Conservation (phyloP, 2,888 invertebrate genomes). For the Hoplodrina blanda region DNA sequence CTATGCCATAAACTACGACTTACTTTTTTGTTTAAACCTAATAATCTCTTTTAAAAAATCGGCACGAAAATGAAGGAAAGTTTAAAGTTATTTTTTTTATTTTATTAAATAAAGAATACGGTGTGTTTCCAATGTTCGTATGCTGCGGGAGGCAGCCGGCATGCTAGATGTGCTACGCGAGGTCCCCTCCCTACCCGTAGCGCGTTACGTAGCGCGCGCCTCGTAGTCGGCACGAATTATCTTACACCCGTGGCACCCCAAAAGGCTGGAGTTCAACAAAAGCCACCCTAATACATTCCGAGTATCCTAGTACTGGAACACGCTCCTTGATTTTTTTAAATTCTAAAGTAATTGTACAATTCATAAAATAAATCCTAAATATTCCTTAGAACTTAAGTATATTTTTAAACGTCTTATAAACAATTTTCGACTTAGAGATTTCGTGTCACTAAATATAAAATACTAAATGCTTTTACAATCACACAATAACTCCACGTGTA, state of each 20-base stretch:
- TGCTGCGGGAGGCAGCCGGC: neutral
- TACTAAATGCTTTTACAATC: constrained; percentile 17
- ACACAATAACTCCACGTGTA: neutral
- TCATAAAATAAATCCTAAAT: neutral
- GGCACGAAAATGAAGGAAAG: neutral
- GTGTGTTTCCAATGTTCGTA: neutral
- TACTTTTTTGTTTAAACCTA: constrained; percentile 5
- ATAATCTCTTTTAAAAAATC: neutral
- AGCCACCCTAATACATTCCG: neutral
- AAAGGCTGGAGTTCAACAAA: constrained; percentile 20
- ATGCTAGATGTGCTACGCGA: neutral
- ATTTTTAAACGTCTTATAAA: neutral
- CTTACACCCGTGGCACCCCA: constrained; percentile 3
- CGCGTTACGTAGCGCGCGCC: neutral
- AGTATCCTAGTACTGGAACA: constrained; percentile 3
- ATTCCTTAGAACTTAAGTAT: neutral
- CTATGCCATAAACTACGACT: constrained; percentile 45
- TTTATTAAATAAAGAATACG: neutral
- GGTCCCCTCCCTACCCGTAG: constrained; percentile 28
- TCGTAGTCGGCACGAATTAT: constrained; percentile 8
- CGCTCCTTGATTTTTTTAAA: neutral
- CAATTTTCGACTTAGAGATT: neutral
- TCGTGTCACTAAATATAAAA: neutral
- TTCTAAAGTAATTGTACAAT: neutral
- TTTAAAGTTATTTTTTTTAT: neutral